Evolutionary conservation across 2,888 invertebrate species (phyloP).

Genomic region (Dryococelus australis): DNA sequence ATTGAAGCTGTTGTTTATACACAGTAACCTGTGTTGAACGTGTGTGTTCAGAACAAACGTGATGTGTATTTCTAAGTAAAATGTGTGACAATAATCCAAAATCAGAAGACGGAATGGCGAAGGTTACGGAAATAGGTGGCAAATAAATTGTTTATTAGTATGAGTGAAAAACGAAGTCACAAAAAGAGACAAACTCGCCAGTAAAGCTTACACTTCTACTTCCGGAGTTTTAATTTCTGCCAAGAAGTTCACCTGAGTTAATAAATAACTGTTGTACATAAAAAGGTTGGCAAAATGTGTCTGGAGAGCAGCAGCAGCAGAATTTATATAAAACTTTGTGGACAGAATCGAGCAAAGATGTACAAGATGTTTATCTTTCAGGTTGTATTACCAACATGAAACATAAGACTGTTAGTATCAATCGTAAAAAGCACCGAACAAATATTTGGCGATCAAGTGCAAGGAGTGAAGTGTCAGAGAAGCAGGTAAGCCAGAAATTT

Average conservation of each 20-base stretch:
- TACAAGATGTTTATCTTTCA: conserved; percentile 13
- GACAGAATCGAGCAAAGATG: not conserved
- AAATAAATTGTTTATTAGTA: not conserved
- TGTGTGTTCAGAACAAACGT: not conserved
- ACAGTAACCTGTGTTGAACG: not conserved
- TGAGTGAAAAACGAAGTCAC: not conserved
- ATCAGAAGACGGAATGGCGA: not conserved
- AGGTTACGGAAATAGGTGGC: conserved; percentile 17
- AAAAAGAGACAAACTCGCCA: not conserved
- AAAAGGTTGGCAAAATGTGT: not conserved
- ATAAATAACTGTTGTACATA: not conserved
- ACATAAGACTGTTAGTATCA: not conserved
- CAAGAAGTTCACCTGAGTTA: not conserved
- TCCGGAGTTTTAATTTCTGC: not conserved
- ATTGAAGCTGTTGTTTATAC: not conserved
- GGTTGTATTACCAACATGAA: not conserved
- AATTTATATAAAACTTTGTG: not conserved
- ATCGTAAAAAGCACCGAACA: not conserved
- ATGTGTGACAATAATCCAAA: not conserved
- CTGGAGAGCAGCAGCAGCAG: not conserved
- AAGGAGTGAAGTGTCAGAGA: not conserved
- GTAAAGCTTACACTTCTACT: not conserved
- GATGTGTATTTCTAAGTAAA: not conserved
- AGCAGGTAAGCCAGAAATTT: not conserved
- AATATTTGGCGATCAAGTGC: not conserved